Conservation (phyloP, 2,797 vertebrate genomes). For the Poeciliopsis infans region DNA sequence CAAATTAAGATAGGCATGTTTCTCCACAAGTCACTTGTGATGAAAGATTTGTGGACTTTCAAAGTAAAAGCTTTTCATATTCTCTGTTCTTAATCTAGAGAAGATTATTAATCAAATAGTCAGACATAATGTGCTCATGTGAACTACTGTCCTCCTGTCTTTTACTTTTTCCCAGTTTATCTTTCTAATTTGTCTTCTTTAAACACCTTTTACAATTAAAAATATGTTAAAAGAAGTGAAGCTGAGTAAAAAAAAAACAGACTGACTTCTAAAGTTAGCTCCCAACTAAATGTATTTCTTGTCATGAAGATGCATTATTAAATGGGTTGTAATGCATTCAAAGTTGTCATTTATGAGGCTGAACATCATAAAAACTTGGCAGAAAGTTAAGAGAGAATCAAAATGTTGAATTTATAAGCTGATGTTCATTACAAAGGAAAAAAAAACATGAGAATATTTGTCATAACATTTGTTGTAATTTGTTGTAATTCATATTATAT, state of each 20-base stretch:
- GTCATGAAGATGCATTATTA: constrained; percentile 6
- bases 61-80: constrained; percentile 44
- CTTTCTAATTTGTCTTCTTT: constrained; percentile 32
- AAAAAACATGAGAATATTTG: neutral
- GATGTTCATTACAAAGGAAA: neutral
- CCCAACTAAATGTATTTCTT: constrained; percentile 11
- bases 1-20: constrained; percentile 45
- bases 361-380: neutral
- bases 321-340: neutral
- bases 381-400: neutral
- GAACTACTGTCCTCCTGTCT: constrained; percentile 29
- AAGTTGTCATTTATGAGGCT: constrained; percentile 1
- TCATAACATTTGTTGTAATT: neutral
- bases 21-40: constrained; percentile 53
- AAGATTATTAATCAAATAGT: constrained; percentile 58
- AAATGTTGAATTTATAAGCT: neutral
- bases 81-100: constrained; percentile 24
- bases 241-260: constrained; percentile 4
- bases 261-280: constrained; percentile 44
- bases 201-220: constrained; percentile 17
- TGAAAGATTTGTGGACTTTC: constrained; percentile 47
- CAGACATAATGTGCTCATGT: constrained; percentile 46
- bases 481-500: too few species aligned
- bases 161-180: constrained; percentile 39
- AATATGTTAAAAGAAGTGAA: constrained; percentile 21